These are phyloP conservation scores for Centropus bengalensis DNA, from an alignment of 2,113 vertebrate species.

Conservation along the genomic window DNA sequence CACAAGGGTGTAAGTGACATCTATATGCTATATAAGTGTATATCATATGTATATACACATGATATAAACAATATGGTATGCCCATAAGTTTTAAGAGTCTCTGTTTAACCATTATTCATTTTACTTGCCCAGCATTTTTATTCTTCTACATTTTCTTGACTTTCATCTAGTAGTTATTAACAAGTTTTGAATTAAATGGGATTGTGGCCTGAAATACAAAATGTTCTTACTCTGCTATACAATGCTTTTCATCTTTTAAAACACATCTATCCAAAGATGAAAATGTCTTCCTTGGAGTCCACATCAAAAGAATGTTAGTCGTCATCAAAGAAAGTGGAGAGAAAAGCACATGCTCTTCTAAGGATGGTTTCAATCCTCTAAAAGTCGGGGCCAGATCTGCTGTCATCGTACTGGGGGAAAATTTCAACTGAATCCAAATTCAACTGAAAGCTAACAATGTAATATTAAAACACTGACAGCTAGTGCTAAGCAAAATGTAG, in stretches of 20 bases:
- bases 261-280: conserved; percentile 78
- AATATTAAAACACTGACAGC: conserved; percentile 6
- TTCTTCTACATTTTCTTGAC: neutral
- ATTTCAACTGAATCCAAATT: neutral
- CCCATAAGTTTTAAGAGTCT: neutral
- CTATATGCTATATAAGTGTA: neutral
- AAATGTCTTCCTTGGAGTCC: conserved; percentile 73
- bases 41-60: neutral
- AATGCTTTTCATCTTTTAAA: conserved; percentile 80
- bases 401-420: conserved; percentile 14
- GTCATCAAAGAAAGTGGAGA: conserved; percentile 76
- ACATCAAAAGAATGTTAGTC: conserved; percentile 85
- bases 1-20: neutral
- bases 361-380: conserved; percentile 42
- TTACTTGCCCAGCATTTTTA: conserved; percentile 12
- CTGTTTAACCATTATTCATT: neutral
- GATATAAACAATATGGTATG: neutral
- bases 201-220: conserved; percentile 46
- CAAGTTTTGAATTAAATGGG: conserved; percentile 9
- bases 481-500: neutral
- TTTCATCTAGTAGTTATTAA: conserved; percentile 14
- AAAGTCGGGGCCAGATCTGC: conserved; percentile 25
- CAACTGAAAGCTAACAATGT: neutral
- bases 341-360: conserved; percentile 23
- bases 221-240: conserved; percentile 38